Evolutionary conservation across 1,140 invertebrate species (phyloP).

Genomic region (Drosophila murphyi): DNA sequence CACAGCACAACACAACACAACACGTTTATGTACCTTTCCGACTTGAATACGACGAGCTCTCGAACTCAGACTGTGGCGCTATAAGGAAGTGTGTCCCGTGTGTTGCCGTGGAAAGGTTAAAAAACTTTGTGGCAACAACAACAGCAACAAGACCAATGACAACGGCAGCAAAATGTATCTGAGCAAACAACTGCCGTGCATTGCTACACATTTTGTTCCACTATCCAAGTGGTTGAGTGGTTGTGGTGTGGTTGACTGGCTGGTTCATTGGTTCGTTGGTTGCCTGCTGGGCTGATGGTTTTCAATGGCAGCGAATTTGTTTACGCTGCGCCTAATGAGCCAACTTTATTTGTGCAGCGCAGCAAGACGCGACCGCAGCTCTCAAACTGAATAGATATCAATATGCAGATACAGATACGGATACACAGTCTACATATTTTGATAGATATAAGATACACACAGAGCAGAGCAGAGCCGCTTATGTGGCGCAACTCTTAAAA

Average conservation of each 20-base stretch:
- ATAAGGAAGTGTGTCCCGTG: slow-evolving; percentile 42
- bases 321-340: slow-evolving; percentile 74
- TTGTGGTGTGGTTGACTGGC: slow-evolving; percentile 26
- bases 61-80: slow-evolving; percentile 53
- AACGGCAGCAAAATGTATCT: slow-evolving; percentile 71
- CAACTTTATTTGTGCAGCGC: slow-evolving; percentile 62
- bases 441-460: slow-evolving; percentile 1
- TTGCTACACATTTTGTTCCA: slow-evolving; percentile 63
- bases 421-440: slow-evolving; percentile 3
- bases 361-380: slow-evolving; percentile 63
- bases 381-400: slow-evolving; percentile 10
- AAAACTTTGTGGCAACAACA: slow-evolving; percentile 65
- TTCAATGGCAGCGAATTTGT: slow-evolving; percentile 63
- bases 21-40: slow-evolving; percentile 52
- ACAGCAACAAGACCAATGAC: slow-evolving; percentile 6
- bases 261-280: slow-evolving; percentile 6
- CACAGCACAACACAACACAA: not conserved
- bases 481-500: not conserved
- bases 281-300: slow-evolving; percentile 28
- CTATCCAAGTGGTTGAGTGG: slow-evolving; percentile 39
- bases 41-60: not conserved
- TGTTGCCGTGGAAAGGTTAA: slow-evolving; percentile 52
- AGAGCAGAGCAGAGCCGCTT: not conserved
- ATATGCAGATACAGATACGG: slow-evolving; percentile 12
- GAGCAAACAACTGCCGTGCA: slow-evolving; percentile 63